Evolutionary conservation across 2,113 vertebrate species (phyloP), one percentile per base, ranked within the genome.

Genomic region (Jaculus jaculus): DNA sequence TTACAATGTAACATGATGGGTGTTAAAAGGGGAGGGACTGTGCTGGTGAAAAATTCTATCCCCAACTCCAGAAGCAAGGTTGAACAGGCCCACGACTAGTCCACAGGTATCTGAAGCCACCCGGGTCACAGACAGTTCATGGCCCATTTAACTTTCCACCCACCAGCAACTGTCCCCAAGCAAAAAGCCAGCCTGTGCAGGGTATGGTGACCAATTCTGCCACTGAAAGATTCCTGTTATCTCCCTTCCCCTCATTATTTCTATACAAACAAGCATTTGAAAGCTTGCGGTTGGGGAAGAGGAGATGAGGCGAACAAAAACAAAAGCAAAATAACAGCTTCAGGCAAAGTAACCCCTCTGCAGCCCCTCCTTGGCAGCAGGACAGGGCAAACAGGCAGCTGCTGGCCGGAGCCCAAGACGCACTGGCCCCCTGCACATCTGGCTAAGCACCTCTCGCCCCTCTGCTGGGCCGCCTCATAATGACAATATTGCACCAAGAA

Each of bases 371-470:
- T 73, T 73, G 89, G 97, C 97, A 97, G 94, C 84, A 51, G 93
- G 95, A 97, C 96, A 97, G 97, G 93, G 91, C 94, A 92, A 97
- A 96, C 97, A 97, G 97, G 96, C 96, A 97, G 97, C 97, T 98
- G 97, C 97, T 98, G 97, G 98, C 97, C 83, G 72, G 92, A 96
- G 93, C 98, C 97, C 97, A 97, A 97, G 86, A 87, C 26, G n/a
- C 13, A 32, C 98, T 96, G 98, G 98, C 97, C 98, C 98, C 99
- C 68, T 98, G 98, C 99, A 99, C 99, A 99, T 99, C 99, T 99
- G 99, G 99, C 98, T 99, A 99, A 99, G 99, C 98, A 98, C 98
- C 98, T 97, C 97, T 87, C 97, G 98, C 97, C 96, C 98, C 98
- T 98, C 97, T 68, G 90, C 98, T 97, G 96, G 98, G 98, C 98